Base-by-base conservation (phyloP, 2,113 vertebrate genomes). In the Atherinomorus stipes region DNA sequence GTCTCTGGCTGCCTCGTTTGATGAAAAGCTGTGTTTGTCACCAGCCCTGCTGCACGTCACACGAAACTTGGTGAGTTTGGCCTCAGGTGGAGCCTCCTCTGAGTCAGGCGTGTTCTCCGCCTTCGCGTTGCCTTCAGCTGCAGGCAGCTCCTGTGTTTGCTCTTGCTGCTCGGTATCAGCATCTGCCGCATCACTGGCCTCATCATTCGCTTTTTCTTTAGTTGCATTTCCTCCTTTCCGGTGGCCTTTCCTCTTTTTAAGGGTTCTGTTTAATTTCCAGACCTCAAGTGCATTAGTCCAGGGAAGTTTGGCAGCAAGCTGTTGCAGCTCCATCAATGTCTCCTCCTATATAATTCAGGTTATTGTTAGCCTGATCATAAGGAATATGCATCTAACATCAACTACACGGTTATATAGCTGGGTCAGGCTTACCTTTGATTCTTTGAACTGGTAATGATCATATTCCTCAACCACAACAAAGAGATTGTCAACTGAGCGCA, bases 41-140 rank as follows among this genome's bases (percentile, higher is more conserved):
- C 98, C 98, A 0, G 96, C 97, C 78, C 98, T 91, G 79, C 93
- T 99, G 90, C 98, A 99, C 0, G 98, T 99, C 64, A 99, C 98
- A 0, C 98, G 95, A 71, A 99, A 99, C 85, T 95, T 96, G 0
- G 95, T 58, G 51, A 93, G 70, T 77, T 90, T 93, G 0, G 16
- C 81, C 40, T 89, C 88, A 0, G 86, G 79, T 4, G 49, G n/a
- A 23, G 64, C 38, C 19, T 88, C 86, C 11, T 75, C 81, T 2
- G 18, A 1, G n/a, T 59, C 83, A 16, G 72, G 25, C 5, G 26
- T 9, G 57, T 25, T 25, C 13, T 64, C 72, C 0, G 70, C 68
- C 49, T 71, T 62, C 0, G 34, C 38, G 42, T 70, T 76, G 54
- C 19, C 73, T 7, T 85, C 84, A 26, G 71, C 54, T 5, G 58